Evolutionary conservation across 2,113 vertebrate species (phyloP), one percentile per base, ranked within the genome.

Genomic region (Microtus montanus): DNA sequence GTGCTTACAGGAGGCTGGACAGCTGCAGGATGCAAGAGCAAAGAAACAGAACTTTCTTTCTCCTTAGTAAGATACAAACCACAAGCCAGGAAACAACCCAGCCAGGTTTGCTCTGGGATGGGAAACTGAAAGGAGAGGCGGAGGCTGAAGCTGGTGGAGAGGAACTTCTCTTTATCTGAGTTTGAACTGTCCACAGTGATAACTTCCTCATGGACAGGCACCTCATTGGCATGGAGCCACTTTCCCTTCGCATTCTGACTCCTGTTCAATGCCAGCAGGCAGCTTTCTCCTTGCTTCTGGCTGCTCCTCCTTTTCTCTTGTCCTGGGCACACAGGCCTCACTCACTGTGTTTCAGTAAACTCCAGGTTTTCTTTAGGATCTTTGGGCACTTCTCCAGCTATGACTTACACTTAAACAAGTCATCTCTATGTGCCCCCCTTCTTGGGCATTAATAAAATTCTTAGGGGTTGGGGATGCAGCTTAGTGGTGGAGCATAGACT

Each of bases 361-460:
- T 38, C 47, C 5, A 58, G 2, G n/a, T 86, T 89, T 78, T 77
- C 84, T 19, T 30, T 74, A 87, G 83, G 11, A 82, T 86, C 82
- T 54, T 35, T 86, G 9, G 3, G 28, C 14, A 93, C 41, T 84
- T 82, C 86, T 15, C 70, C 49, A 64, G 61, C 11, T 12, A 64
- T 35, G 89, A 52, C 75, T 64, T 3, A 7, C 7, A 73, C 33
- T n/a, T 70, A 7, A 13, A 89, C n/a, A 95, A 73, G 70, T 44
- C 5, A 41, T 17, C 22, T n/a, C 28, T 5, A 20, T n/a, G 61
- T 26, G 52, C 41, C 38, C 35, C 68, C 11, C 44, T 86, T 68
- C 78, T 26, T 54, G 66, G 41, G 82, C 24, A 26, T 71, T 66
- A 95, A 90, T 92, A 93, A n/a, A n/a, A 75, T 90, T 93, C 44